Conservation (phyloP, 2,113 vertebrate species). For the Pachycephala philippinensis region DNA sequence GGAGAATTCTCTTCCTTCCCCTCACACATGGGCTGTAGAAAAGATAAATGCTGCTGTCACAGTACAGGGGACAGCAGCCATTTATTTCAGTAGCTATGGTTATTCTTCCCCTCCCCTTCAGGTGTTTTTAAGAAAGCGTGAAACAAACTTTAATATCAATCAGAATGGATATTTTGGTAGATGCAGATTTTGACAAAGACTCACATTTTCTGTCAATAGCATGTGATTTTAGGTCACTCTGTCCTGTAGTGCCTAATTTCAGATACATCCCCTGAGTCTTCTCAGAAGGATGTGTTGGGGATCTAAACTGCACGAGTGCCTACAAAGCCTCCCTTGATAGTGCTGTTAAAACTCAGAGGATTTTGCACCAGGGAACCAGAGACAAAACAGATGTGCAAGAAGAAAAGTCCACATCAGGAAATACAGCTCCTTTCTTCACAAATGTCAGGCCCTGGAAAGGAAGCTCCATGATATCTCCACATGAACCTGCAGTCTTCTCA, state of each 20-base stretch:
- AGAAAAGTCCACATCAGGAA: not conserved
- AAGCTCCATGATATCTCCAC: not conserved
- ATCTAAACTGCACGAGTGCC: not conserved
- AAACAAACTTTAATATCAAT: not conserved
- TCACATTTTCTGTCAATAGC: not conserved
- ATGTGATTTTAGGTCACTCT: not conserved
- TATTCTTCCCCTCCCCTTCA: not conserved
- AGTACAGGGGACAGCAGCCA: not conserved
- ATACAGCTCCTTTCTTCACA: not conserved
- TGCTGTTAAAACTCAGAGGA: not conserved
- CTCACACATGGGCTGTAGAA: not conserved
- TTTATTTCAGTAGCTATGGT: not conserved
- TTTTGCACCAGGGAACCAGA: not conserved
- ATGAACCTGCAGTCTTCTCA: not conserved
- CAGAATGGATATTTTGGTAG: not conserved
- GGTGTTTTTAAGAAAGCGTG: not conserved
- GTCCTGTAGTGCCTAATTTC: not conserved
- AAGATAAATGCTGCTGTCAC: constrained; percentile 2
- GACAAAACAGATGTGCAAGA: not conserved
- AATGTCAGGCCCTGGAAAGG: not conserved
- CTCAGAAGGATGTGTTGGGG: not conserved
- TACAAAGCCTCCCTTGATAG: not conserved
- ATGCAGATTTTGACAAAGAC: not conserved
- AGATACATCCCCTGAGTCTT: not conserved
- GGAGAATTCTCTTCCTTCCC: not conserved